Base-by-base conservation (phyloP, 2,797 vertebrate species). In the Sternotherus odoratus region DNA sequence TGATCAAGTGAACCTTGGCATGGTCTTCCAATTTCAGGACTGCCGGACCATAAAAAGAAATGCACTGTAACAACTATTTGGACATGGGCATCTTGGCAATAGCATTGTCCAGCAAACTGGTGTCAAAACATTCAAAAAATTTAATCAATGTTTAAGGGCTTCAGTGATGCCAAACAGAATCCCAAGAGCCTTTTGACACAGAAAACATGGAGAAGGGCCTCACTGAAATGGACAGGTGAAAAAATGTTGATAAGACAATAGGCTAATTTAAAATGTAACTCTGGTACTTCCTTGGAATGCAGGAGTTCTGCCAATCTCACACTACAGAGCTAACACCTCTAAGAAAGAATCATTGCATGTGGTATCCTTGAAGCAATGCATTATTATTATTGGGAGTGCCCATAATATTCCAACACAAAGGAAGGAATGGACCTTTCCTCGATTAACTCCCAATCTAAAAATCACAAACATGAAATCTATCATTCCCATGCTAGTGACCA, bases 361-460 rank as follows among this genome's bases (percentile, higher is more conserved):
- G 77, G 36, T 23, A 93, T 3, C 50, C 26, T 60, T 51, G 36
- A 54, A 92, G 43, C 2, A 13, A 66, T 82, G 54, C 4, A 9
- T 81, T 77, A 46, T 36, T 19, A 8, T 7, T 15, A 24, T 12
- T 85, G 54, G 36, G 7, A 83, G 9, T 0, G 6, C 10, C 36
- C 33, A 75, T n/a, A 79, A 69, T 86, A 77, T 19, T 13, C 69
- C 72, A 84, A 84, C 57, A 86, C 33, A 63, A 21, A 51, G 63
- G 81, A 86, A 79, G 3, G 3, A 91, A 72, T 0, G 0, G 69
- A 23, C 56, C 50, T 1, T 43, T 56, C 6, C 1, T 50, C 63
- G n/a, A 91, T 79, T 66, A 33, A 24, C 4, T 36, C 21, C 53
- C 90, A 86, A 89, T n/a, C 74, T 30, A 77, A 1, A n/a, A 17